phyloP scores from a whole-genome alignment of 2,113 vertebrate species.

The Semnornis frantzii region DNA sequence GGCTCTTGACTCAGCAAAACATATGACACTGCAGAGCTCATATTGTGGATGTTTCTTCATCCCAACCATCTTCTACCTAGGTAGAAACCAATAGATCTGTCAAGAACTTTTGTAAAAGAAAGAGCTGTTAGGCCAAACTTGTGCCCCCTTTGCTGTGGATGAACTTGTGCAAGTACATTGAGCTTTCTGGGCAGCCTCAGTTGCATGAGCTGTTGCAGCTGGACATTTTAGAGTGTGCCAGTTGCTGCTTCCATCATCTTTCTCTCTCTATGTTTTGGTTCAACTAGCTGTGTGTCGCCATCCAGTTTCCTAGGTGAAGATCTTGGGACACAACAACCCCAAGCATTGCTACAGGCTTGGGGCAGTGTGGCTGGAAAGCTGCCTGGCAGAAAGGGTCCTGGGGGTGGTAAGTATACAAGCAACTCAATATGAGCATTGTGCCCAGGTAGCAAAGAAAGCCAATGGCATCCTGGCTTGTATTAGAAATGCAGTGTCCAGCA shows the following conservation, averaged over 20 bases:
- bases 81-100: not conserved
- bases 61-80: not conserved
- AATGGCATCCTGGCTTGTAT: no score
- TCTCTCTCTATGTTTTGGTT: not conserved
- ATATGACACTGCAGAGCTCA: not conserved
- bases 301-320: not conserved
- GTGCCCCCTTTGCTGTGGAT: not conserved
- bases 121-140: not conserved
- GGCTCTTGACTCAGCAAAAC: slow-evolving; percentile 56
- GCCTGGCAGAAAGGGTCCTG: no score
- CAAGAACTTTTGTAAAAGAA: not conserved
- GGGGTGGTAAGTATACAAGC: no score
- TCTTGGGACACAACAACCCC: not conserved
- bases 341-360: no score
- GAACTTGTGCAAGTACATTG: not conserved
- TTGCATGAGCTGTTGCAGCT: not conserved
- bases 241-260: not conserved
- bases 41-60: not conserved
- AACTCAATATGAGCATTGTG: no score
- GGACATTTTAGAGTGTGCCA: not conserved
- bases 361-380: no score
- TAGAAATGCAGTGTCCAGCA: no score
- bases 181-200: not conserved
- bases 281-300: not conserved
- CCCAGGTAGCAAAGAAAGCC: no score